Base-by-base conservation (phyloP, 2,113 vertebrate species). In the Pontoporia blainvillei region DNA sequence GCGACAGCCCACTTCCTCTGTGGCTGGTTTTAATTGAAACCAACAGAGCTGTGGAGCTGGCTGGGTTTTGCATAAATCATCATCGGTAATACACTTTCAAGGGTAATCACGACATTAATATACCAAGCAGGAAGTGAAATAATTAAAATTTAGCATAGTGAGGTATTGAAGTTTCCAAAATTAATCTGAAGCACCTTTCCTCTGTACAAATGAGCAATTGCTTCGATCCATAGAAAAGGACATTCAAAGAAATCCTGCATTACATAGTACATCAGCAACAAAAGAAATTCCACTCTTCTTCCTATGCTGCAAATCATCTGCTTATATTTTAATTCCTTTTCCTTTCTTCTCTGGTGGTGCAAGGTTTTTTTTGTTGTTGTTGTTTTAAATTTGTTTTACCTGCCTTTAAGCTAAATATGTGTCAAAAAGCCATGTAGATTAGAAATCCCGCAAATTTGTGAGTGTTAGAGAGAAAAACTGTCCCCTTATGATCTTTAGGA, bases 121-220 rank as follows among this genome's bases (percentile, higher is more conserved):
- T 93, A 97, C 83, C 93, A 97, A 94, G 73, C 89, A 98, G 94
- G 95, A 94, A 94, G 98, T 96, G 90, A 97, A 98, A 98, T 98
- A 98, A 98, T 98, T 98, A 98, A 98, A 98, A 98, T 97, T 27
- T 95, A 97, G 95, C 96, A 95, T 86, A 95, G 93, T 96, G 44
- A 31, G 5, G 64, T 93, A 86, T 36, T 96, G 79, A 97, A 17
- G 25, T 95, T 98, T 98, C 97, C 75, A 97, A 97, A 97, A 98
- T 97, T 98, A 96, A 98, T 98, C 93, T 1, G 41, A 96, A 95
- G 54, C 2, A 96, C 95, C 95, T 97, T 97, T 92, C 90, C 96
- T 96, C 75, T n/a, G 94, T 96, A 96, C 95, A 98, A 97, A 97
- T 75, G 84, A 98, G 49, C 39, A 69, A 57, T 79, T 66, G 6